Evolutionary conservation across 2,888 invertebrate species (phyloP).

Genomic region (Drosophila villosipedis): DNA sequence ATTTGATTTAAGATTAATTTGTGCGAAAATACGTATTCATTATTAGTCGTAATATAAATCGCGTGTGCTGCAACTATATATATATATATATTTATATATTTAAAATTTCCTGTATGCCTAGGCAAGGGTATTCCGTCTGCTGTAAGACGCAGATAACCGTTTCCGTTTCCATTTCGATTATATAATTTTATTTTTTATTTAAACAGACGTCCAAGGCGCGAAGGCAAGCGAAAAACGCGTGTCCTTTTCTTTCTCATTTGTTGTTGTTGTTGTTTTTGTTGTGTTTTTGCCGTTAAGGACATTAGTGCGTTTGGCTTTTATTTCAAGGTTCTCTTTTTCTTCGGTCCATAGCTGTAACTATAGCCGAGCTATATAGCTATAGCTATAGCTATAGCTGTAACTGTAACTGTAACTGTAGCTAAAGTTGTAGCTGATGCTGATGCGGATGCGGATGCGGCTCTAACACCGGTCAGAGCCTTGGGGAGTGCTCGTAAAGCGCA

Average conservation of each 20-base stretch:
- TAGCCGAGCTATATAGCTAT: not conserved
- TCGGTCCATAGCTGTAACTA: conserved; percentile 1
- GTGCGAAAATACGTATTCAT: too few relatives aligned
- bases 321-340: conserved; percentile 47
- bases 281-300: conserved; percentile 54
- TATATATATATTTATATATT: not conserved
- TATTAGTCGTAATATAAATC: not conserved
- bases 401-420: not conserved
- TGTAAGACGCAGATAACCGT: not conserved
- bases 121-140: conserved; percentile 21
- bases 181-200: conserved; percentile 43
- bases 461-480: conserved; percentile 26
- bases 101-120: not conserved
- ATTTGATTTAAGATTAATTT: not conserved
- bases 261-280: not conserved
- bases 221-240: conserved; percentile 30
- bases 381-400: not conserved
- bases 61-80: not conserved
- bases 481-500: conserved; percentile 74
- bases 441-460: conserved; percentile 4
- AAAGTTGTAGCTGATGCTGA: not conserved
- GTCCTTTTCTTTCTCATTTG: not conserved
- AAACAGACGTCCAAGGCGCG: conserved; percentile 27
- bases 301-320: conserved; percentile 71
- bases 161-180: not conserved